A percentile compares a stretch with the other conserved stretches of the same genome.
Evolutionary conservation across 2,113 vertebrate genomes (phyloP).

Genomic region (Corythoichthys haematopterus): DNA sequence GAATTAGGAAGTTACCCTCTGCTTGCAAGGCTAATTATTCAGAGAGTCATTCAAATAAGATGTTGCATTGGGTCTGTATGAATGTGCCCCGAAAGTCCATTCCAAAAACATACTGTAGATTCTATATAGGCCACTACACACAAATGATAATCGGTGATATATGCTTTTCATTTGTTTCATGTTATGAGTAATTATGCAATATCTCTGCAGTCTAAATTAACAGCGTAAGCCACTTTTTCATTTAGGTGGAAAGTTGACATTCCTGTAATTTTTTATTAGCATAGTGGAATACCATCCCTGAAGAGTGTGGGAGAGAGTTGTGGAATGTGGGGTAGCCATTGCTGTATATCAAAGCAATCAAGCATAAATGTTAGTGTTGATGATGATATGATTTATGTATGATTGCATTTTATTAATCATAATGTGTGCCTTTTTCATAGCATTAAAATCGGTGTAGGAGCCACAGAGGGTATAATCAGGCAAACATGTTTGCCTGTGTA

Average conservation of each 20-base stretch:
- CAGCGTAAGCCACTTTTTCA: neutral
- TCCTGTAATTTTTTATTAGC: constrained; percentile 57
- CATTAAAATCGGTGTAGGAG: constrained; percentile 6
- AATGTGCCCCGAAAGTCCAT: neutral
- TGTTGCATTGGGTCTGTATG: neutral
- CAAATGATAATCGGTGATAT: neutral
- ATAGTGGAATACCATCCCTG: constrained; percentile 23
- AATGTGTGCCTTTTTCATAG: constrained; percentile 41
- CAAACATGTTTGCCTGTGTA: constrained; percentile 5
- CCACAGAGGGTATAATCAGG: constrained; percentile 30
- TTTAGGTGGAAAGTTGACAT: constrained; percentile 57
- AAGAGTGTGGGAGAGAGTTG: constrained; percentile 48
- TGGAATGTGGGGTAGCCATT: constrained; percentile 39
- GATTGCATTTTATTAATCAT: constrained; percentile 55
- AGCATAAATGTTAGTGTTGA: constrained; percentile 44
- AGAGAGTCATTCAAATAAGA: too few relatives aligned
- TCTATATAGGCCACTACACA: neutral
- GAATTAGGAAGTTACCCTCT: too few relatives aligned
- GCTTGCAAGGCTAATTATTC: too few relatives aligned
- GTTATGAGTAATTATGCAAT: constrained; percentile 11
- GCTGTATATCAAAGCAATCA: constrained; percentile 55
- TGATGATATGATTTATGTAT: constrained; percentile 35
- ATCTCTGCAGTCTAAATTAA: constrained; percentile 32
- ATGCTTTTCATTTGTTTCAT: constrained; percentile 14
- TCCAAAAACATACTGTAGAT: neutral